Conservation (phyloP, 2,888 invertebrate genomes). For the Pogonocherus hispidulus region DNA sequence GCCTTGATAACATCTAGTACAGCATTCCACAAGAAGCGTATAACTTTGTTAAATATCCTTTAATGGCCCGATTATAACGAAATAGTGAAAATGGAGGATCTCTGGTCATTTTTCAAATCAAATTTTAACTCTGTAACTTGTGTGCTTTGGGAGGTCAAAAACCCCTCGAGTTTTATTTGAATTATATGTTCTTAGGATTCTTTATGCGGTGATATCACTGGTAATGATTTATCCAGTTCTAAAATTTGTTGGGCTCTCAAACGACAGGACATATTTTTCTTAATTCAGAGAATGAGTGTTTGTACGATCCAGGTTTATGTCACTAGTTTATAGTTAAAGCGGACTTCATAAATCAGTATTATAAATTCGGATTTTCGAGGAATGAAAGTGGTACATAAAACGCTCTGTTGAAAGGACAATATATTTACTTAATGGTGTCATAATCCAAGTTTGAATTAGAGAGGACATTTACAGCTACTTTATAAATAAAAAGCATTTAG, state of each 20-base stretch:
- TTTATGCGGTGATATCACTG: not conserved
- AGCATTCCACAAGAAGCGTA: constrained; percentile 37
- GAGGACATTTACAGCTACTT: too few relatives aligned
- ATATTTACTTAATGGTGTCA: not conserved
- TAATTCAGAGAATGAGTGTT: not conserved
- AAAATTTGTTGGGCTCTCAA: not conserved
- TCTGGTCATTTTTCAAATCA: not conserved
- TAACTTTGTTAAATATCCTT: constrained; percentile 37
- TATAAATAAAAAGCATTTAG: too few relatives aligned
- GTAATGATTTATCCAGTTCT: not conserved
- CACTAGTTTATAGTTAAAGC: not conserved
- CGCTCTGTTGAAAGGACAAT: not conserved
- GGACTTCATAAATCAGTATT: not conserved
- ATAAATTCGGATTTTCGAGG: not conserved
- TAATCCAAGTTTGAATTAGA: not conserved
- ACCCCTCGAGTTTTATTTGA: not conserved
- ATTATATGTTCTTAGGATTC: not conserved
- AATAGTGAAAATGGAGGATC: constrained; percentile 1
- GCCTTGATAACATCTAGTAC: constrained; percentile 44
- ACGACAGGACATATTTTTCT: not conserved
- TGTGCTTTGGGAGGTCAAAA: not conserved
- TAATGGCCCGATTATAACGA: constrained; percentile 37
- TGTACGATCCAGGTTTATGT: not conserved
- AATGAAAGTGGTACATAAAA: not conserved
- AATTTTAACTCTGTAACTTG: not conserved